phyloP scores from a whole-genome alignment of 2,113 vertebrate genomes.

The Damaliscus lunatus region DNA sequence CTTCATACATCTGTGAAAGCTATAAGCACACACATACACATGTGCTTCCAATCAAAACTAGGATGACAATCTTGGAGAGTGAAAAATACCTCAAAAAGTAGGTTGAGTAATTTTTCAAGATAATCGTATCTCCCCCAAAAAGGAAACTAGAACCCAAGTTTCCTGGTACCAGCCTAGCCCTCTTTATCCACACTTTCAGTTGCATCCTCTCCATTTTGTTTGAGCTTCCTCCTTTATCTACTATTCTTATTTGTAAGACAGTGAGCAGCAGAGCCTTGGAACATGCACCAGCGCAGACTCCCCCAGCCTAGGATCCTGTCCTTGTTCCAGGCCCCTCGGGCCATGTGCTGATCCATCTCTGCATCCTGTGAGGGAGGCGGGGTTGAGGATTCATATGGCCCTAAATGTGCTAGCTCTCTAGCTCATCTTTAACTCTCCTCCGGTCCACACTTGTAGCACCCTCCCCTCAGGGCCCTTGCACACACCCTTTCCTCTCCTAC shows the following conservation, averaged over 20 bases:
- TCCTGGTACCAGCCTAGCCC: not conserved
- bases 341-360: not conserved
- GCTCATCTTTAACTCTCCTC: not conserved
- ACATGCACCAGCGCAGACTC: rapidly evolving
- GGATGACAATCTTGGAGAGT: not conserved
- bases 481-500: not conserved
- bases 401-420: not conserved
- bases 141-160: not conserved
- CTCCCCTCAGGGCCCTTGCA: not conserved
- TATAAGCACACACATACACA: rapidly evolving
- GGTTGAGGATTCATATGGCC: too few species aligned
- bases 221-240: not conserved
- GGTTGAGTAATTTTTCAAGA: not conserved
- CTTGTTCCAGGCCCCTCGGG: not conserved
- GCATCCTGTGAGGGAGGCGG: not conserved
- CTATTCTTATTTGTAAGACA: not conserved
- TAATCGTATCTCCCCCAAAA: not conserved
- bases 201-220: not conserved
- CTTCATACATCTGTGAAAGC: not conserved
- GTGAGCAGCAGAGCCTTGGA: not conserved
- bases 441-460: not conserved
- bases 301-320: not conserved
- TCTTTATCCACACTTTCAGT: not conserved
- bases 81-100: not conserved
- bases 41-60: not conserved